Percentiles rank a stretch among this genome's conserved stretches.
These are phyloP conservation scores for Rhinolophus sinicus DNA, from an alignment of 2,113 vertebrate genomes.

Conservation along the genomic window DNA sequence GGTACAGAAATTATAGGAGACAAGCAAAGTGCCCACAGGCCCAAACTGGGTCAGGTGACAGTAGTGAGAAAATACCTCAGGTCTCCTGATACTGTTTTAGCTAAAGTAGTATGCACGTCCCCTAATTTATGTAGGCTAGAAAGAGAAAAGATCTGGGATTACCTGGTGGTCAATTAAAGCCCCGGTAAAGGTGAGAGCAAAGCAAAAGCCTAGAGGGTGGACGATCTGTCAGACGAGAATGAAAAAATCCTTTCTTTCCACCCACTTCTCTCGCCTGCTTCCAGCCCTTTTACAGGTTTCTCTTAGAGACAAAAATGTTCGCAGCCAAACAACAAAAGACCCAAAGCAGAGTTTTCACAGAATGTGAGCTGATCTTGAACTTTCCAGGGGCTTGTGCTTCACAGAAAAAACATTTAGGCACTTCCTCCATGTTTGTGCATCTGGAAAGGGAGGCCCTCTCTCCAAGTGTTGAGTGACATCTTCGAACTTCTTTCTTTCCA, in stretches of 20 bases:
- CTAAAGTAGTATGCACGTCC: rapidly evolving
- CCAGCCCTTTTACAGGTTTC: background rate
- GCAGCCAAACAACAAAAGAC: constrained; percentile 1
- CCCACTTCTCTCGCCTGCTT: background rate
- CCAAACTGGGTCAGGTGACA: background rate
- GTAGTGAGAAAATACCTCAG: background rate
- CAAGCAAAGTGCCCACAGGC: rapidly evolving
- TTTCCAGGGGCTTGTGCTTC: constrained; percentile 19
- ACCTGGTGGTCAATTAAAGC: background rate
- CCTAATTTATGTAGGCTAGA: background rate
- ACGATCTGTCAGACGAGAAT: background rate
- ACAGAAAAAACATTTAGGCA: constrained; percentile 12
- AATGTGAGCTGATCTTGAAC: constrained; percentile 30
- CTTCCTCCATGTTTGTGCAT: constrained; percentile 58
- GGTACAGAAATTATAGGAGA: background rate
- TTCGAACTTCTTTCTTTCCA: constrained; percentile 74
- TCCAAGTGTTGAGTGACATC: constrained; percentile 75
- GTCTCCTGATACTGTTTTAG: background rate
- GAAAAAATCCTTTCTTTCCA: background rate
- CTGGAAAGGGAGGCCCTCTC: constrained; percentile 52
- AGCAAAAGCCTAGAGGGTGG: background rate
- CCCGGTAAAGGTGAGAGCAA: background rate
- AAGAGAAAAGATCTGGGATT: background rate
- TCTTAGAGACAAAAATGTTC: background rate
- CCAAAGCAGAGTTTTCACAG: constrained; percentile 3